Percentiles rank a stretch among this genome's conserved stretches.
Conservation (phyloP, 2,888 invertebrate species). For the Lottia gigantea region DNA sequence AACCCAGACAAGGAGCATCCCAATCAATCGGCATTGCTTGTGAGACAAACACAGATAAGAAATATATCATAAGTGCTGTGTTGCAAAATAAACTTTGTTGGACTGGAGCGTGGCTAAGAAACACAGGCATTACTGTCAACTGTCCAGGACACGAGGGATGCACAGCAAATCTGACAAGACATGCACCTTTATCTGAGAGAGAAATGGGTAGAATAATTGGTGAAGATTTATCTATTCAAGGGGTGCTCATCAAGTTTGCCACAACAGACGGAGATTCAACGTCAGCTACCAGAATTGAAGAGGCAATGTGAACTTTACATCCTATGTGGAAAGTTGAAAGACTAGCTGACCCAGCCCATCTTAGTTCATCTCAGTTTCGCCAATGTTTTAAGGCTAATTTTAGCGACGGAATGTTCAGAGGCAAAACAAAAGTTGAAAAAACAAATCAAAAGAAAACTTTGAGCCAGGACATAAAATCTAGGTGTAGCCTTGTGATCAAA, state of each 20-base stretch:
- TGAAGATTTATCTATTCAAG: conserved; percentile 14
- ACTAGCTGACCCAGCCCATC: conserved; percentile 12
- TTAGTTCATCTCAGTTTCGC: conserved; percentile 16
- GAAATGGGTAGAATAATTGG: conserved; percentile 19
- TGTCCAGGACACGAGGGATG: conserved; percentile 23
- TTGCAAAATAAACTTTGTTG: conserved; percentile 18
- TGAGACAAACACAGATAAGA: conserved; percentile 5
- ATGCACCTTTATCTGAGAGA: conserved; percentile 16
- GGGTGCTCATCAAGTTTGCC: conserved; percentile 14
- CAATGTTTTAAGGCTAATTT: conserved; percentile 5
- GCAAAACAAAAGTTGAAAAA: neutral
- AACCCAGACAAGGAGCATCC: neutral
- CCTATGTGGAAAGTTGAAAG: conserved; percentile 8
- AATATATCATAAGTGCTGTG: neutral
- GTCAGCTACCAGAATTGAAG: conserved; percentile 1
- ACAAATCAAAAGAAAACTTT: neutral
- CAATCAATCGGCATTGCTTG: conserved; percentile 11
- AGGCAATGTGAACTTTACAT: conserved; percentile 8
- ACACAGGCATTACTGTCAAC: conserved; percentile 17
- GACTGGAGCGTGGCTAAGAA: conserved; percentile 22
- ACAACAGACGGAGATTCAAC: conserved; percentile 20
- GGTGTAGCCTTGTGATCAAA: no score
- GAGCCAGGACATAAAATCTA: neutral
- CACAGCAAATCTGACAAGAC: conserved; percentile 16
- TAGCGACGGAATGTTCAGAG: neutral